Percentiles rank a stretch among this genome's conserved stretches.
Evolutionary conservation across 2,113 vertebrate genomes (phyloP).

Genomic region (Callithrix jacchus): DNA sequence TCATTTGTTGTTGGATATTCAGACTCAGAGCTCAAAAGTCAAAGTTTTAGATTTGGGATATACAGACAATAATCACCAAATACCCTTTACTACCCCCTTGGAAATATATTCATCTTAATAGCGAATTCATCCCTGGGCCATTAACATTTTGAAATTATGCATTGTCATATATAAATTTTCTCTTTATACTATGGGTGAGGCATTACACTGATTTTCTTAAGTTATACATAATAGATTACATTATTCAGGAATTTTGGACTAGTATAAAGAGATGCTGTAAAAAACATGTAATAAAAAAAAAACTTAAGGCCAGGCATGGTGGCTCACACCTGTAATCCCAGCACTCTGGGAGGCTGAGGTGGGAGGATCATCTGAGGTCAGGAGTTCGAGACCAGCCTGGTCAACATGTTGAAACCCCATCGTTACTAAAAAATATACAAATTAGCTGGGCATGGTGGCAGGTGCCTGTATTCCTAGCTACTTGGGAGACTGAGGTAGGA

Average conservation of each 20-base stretch:
- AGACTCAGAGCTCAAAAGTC: background rate
- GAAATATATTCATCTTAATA: background rate
- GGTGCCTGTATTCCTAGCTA: too few species aligned
- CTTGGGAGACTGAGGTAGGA: too few species aligned
- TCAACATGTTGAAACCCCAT: too few species aligned
- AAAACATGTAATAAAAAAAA: background rate
- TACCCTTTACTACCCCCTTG: background rate
- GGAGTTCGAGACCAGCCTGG: too few species aligned
- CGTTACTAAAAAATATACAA: too few species aligned
- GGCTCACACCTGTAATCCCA: too few species aligned
- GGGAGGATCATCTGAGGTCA: too few species aligned
- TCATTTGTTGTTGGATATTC: background rate
- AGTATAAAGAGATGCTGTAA: background rate
- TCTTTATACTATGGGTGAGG: background rate
- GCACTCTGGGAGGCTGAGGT: too few species aligned
- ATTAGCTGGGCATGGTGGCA: too few species aligned
- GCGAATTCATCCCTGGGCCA: background rate
- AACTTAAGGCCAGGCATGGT: background rate
- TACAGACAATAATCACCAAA: background rate
- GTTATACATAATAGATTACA: background rate
- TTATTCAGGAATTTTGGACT: background rate
- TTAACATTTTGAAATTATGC: background rate
- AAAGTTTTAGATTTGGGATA: background rate
- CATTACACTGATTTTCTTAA: background rate
- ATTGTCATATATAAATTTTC: background rate